Evolutionary conservation across 2,113 vertebrate genomes (phyloP).

Genomic region (Eupsittula cactorum): DNA sequence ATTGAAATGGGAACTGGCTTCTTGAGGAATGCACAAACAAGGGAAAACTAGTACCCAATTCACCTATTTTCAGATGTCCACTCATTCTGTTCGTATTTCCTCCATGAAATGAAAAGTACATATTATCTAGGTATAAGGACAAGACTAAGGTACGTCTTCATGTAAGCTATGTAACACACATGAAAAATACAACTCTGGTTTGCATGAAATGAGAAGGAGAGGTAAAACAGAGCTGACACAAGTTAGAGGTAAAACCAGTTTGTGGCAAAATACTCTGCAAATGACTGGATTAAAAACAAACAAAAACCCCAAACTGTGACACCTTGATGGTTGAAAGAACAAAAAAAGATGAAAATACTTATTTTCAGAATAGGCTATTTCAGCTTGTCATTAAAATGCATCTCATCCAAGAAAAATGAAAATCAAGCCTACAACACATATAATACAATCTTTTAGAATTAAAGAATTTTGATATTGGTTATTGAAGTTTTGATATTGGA

Average conservation of each 20-base stretch:
- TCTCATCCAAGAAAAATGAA: background rate
- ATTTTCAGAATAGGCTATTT: background rate
- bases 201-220: background rate
- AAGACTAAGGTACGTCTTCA: background rate
- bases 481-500: too few relatives aligned
- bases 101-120: background rate
- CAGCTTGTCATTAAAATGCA: background rate
- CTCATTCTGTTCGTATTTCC: background rate
- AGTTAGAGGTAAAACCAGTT: background rate
- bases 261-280: background rate
- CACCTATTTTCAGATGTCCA: background rate
- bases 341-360: background rate
- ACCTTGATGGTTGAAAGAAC: accelerated
- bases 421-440: background rate
- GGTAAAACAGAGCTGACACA: background rate
- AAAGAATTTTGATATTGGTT: background rate
- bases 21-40: background rate
- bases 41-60: background rate
- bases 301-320: background rate
- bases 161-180: background rate
- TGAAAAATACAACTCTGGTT: background rate
- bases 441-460: background rate
- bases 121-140: background rate
- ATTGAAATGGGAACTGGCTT: background rate
- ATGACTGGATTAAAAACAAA: background rate